Conservation (phyloP, 2,888 invertebrate species). For the Zhuqinia jingwanae region DNA sequence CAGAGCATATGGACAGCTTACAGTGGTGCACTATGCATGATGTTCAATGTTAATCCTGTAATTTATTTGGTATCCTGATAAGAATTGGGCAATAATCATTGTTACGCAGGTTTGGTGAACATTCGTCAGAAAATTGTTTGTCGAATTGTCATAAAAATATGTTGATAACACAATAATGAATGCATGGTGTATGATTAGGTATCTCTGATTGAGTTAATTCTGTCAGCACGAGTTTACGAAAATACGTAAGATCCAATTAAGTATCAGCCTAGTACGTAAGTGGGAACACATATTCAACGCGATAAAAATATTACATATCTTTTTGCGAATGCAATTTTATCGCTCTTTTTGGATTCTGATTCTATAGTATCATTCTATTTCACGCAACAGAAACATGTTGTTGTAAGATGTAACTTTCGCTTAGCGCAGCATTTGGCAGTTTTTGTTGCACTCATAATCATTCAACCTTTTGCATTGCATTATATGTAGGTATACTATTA, state of each 20-base stretch:
- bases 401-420: too few species aligned
- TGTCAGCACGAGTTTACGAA: neutral
- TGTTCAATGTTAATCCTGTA: slow-evolving; percentile 3
- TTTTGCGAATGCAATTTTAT: neutral
- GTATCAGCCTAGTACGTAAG: too few species aligned
- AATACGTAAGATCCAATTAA: too few species aligned
- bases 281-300: too few species aligned
- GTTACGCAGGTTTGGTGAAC: neutral
- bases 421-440: too few species aligned
- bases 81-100: slow-evolving; percentile 36
- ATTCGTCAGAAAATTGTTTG: slow-evolving; percentile 37
- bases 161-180: neutral
- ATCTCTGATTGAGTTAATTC: slow-evolving; percentile 4
- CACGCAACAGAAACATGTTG: too few species aligned
- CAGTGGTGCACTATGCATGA: too few species aligned
- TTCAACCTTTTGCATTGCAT: too few species aligned
- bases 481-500: too few species aligned
- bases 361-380: neutral
- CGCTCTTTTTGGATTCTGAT: neutral
- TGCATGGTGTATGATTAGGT: too few species aligned
- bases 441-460: too few species aligned
- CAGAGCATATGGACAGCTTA: too few species aligned
- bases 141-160: neutral
- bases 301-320: neutral
- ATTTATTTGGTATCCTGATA: slow-evolving; percentile 28